Evolutionary conservation across 2,888 invertebrate species (phyloP), one percentile per base, ranked within the genome.

Genomic region (Epistrophe eligans): DNA sequence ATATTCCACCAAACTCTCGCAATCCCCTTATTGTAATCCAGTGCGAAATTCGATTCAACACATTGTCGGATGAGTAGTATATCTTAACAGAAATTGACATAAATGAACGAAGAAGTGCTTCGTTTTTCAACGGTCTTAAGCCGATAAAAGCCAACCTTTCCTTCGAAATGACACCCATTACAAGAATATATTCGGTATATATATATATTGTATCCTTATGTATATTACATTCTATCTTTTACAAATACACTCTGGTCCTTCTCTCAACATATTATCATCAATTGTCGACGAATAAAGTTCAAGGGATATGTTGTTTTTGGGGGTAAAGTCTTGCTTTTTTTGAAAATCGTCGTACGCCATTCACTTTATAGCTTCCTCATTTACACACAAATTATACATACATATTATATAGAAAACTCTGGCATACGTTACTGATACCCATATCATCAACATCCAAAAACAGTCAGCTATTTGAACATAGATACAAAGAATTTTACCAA

Each of bases 61-160:
- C 64, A 79, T 72, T 76, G 64, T 79, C 70, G 58, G 64, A 79
- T 76, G 71, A 45, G 76, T 71, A 38, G 66, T 71, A 71, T 79
- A 76, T 76, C 74, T 84, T 66, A 71, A 79, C 76, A 76, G 64
- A 72, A 84, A 77, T 79, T 76, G 84, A 84, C 84, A 84, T 79
- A 79, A 84, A 79, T 72, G 79, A 84, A 79, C 66, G 79, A 71
- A 84, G 80, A 84, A 81, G 74, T 77, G 72, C 62, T 84, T 87
- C 83, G 77, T 87, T 88, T 88, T 84, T 88, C 87, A 88, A 79
- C 80, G 76, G 84, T 82, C 88, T 77, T 80, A 88, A 88, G 79
- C 88, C 79, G 83, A 77, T 84, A 84, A 88, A 84, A 84, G 80
- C 84, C 81, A 88, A 84, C 84, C 77, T 84, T 88, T 81, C 84